Evolutionary conservation across 2,113 vertebrate genomes (phyloP), one percentile per base, ranked within the genome.

Genomic region (Romanogobio albipinnatus): DNA sequence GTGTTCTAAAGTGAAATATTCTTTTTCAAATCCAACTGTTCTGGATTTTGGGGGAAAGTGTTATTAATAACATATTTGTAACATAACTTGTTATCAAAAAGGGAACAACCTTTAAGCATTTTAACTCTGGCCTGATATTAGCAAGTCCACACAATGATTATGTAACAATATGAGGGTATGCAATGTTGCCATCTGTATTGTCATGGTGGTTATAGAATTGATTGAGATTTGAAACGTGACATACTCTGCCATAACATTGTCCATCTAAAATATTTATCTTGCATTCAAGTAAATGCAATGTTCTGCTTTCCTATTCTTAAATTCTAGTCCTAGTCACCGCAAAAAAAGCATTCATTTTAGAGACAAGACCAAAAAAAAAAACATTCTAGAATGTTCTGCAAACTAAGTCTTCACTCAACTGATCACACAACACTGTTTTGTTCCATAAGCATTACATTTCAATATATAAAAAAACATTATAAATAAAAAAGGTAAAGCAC

Each of bases 31-130:
- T 58, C 51, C 13, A 78, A 15, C 10, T 15, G 22, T 83, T 68
- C 22, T 80, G 33, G 49, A 29, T 83, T 83, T 59, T 19, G 24
- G 29, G 73, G 9, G 36, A 70, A 80, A 7, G 74, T 53, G 58
- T 47, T 75, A 81, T 6, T 45, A 61, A 80, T 64, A 78, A 61
- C 36, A 53, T 53, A 59, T 66, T 47, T 80, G 58, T 49, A 49
- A 33, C 77, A 62, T 70, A 70, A 47, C 33, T 45, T 84, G 5
- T 33, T 59, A 59, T 43, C 59, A 36, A 84, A 73, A 88, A 88
- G 85, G 88, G 88, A 91, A 90, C 88, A 89, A 88, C 83, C 90
- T 88, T 90, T 87, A 84, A 87, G 88, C 82, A 59, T 92, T 90
- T 88, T 83, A 89, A 86, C 86, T 88, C 87, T 84, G 84, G 86